These are phyloP conservation scores for Ibycter americanus DNA, from an alignment of 2,797 vertebrate species.

Conservation along the genomic window DNA sequence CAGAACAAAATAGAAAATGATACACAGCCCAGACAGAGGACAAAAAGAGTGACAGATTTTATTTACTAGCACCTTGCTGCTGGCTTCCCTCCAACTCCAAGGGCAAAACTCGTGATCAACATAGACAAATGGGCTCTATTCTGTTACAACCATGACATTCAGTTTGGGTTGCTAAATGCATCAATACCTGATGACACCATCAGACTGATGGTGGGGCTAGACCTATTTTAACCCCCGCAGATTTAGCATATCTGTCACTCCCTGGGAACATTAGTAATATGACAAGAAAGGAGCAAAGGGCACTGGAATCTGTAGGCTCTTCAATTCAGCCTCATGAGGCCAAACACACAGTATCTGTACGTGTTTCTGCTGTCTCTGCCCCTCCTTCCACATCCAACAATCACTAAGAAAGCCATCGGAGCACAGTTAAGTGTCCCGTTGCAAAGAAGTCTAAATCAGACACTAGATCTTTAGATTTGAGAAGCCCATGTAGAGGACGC, in stretches of 20 bases:
- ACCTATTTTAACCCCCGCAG: neutral
- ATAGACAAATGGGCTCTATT: neutral
- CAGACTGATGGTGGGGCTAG: neutral
- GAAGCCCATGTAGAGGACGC: neutral
- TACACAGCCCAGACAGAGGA: neutral
- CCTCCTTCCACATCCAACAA: neutral
- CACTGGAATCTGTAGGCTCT: neutral
- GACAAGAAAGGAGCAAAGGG: neutral
- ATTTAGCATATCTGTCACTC: neutral
- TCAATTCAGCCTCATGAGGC: neutral
- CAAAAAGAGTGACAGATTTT: neutral
- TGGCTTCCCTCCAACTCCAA: neutral
- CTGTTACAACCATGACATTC: neutral
- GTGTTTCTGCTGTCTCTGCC: neutral
- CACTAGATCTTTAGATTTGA: neutral
- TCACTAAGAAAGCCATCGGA: neutral
- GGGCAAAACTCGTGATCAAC: neutral
- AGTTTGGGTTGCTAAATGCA: neutral
- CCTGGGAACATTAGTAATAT: neutral
- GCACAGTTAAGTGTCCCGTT: neutral
- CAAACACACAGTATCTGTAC: neutral
- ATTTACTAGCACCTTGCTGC: neutral
- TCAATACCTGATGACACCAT: neutral
- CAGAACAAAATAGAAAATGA: neutral
- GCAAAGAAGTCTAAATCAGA: neutral